Evolutionary conservation across 2,797 vertebrate genomes (phyloP).

Genomic region (Peromyscus eremicus): DNA sequence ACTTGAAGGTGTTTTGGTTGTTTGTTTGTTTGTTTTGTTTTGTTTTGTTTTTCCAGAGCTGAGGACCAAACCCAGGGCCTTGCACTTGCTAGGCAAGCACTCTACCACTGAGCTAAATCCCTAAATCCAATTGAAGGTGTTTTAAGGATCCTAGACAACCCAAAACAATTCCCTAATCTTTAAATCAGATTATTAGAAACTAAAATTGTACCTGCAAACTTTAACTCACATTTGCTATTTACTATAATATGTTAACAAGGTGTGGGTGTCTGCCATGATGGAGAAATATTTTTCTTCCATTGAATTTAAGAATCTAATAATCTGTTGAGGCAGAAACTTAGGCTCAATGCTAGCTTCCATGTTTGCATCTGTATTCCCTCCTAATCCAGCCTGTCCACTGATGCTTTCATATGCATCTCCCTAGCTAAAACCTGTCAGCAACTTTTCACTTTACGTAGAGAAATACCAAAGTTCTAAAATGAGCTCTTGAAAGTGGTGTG

Average conservation of each 20-base stretch:
- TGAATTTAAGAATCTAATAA: not conserved
- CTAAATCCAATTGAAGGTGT: not conserved
- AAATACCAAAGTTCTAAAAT: not conserved
- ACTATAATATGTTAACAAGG: not conserved
- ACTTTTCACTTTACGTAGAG: not conserved
- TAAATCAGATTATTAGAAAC: not conserved
- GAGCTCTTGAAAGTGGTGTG: not conserved
- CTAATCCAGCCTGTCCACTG: not conserved
- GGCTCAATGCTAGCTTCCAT: not conserved
- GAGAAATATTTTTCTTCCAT: not conserved
- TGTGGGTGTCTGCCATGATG: not conserved
- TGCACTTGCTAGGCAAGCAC: no score
- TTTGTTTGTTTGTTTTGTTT: no score
- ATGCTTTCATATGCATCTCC: not conserved
- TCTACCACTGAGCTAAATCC: no score
- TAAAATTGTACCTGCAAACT: not conserved
- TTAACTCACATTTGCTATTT: not conserved
- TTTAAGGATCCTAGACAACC: not conserved
- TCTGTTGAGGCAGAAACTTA: not conserved
- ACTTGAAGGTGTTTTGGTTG: not conserved
- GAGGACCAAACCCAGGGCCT: no score
- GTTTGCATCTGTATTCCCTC: not conserved
- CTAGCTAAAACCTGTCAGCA: not conserved
- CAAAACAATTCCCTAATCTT: not conserved
- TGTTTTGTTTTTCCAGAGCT: no score